These are phyloP conservation scores for Nezara viridula DNA, from an alignment of 2,888 invertebrate genomes.

Conservation along the genomic window DNA sequence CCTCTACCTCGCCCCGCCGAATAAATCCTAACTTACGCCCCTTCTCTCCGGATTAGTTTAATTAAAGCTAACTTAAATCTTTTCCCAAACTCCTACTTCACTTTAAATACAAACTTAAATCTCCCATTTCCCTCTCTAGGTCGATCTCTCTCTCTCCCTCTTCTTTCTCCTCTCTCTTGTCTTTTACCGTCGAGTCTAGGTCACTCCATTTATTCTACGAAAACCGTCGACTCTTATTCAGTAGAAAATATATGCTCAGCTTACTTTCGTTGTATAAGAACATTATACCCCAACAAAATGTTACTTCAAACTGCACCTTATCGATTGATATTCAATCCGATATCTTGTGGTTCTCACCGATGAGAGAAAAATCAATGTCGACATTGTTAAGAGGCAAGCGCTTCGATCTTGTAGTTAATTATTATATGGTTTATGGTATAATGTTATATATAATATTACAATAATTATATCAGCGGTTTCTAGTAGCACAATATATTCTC, in stretches of 20 bases:
- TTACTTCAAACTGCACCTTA: neutral
- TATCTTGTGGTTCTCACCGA: no score
- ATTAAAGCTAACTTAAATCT: conserved; percentile 60
- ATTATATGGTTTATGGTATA: no score
- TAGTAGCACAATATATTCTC: no score
- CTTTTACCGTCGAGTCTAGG: conserved; percentile 1
- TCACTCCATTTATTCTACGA: neutral
- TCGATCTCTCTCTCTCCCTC: neutral
- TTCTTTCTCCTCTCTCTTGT: neutral
- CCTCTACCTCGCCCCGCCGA: conserved; percentile 50
- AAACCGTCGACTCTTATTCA: neutral
- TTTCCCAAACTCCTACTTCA: conserved; percentile 59
- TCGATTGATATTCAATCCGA: no score
- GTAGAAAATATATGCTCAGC: neutral
- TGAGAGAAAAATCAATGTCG: no score
- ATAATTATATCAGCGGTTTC: no score
- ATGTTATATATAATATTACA: no score
- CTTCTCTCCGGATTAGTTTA: conserved; percentile 56
- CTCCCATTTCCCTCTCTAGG: conserved; percentile 35
- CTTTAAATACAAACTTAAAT: conserved; percentile 59
- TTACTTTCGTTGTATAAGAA: neutral
- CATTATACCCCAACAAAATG: neutral
- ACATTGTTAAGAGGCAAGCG: no score
- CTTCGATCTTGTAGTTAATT: no score
- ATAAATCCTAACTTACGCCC: conserved; percentile 52